These are phyloP conservation scores for Bos indicus DNA, from an alignment of 2,113 vertebrate species.

Conservation along the genomic window DNA sequence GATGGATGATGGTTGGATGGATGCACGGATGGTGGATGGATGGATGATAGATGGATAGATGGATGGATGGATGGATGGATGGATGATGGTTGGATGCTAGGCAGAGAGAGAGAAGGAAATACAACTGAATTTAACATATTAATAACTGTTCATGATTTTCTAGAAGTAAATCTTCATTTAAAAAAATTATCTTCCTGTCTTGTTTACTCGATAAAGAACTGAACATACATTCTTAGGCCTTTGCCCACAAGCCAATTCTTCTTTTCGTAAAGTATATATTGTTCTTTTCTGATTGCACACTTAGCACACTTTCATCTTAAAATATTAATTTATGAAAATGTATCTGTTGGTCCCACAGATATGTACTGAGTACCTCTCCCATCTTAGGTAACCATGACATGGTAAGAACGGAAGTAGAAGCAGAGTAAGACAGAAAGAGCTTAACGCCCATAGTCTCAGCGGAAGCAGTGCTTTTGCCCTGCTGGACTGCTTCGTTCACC, in stretches of 20 bases:
- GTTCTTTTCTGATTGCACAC: neutral
- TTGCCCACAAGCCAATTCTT: neutral
- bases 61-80: neutral
- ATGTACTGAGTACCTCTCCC: fast-evolving
- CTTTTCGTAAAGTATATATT: neutral
- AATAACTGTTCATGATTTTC: neutral
- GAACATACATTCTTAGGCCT: neutral
- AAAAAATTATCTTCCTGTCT: neutral
- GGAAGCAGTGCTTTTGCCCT: fast-evolving
- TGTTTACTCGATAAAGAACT: neutral
- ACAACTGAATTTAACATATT: neutral
- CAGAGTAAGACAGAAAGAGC: fast-evolving
- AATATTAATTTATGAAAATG: neutral
- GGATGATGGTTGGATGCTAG: no score
- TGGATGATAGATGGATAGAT: neutral
- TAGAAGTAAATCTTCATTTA: neutral
- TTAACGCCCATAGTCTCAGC: fast-evolving
- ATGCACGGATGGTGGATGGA: no score
- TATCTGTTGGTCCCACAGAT: fast-evolving
- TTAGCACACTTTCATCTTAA: neutral
- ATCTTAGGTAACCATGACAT: fast-evolving
- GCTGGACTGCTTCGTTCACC: neutral
- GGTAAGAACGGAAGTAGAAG: fast-evolving
- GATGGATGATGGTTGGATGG: neutral
- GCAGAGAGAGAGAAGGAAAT: neutral